Percentiles rank a stretch among this genome's conserved stretches.
phyloP scores from a whole-genome alignment of 2,797 vertebrate genomes.

The Cheirogaleus major region DNA sequence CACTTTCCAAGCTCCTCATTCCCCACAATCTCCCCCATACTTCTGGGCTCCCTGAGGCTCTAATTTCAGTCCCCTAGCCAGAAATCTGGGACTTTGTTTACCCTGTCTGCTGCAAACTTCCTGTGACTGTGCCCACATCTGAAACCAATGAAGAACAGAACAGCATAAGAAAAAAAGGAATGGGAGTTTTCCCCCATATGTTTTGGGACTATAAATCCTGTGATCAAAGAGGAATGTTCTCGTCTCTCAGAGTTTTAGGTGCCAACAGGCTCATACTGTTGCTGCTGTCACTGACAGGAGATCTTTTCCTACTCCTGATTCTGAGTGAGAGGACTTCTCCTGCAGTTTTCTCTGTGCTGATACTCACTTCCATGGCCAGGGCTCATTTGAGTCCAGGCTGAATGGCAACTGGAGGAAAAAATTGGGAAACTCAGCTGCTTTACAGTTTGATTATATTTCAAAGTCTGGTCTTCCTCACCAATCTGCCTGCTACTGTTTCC shows the following conservation, averaged over 20 bases:
- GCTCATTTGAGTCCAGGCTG: background rate
- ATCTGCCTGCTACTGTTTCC: background rate
- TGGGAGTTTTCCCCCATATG: accelerated
- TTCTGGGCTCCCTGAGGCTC: background rate
- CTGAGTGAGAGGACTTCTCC: background rate
- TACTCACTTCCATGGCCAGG: background rate
- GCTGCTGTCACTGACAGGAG: background rate
- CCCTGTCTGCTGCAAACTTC: background rate
- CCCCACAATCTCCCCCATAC: background rate
- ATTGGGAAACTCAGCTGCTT: background rate
- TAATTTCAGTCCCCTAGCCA: background rate
- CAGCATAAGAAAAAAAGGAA: background rate
- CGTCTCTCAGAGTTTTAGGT: background rate
- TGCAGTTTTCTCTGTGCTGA: background rate
- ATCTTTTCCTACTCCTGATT: background rate
- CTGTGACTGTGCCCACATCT: background rate
- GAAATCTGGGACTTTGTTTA: background rate
- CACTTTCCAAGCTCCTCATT: background rate
- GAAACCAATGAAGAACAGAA: background rate
- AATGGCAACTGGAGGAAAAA: background rate
- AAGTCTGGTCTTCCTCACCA: background rate
- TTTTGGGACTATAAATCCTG: background rate
- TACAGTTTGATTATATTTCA: background rate
- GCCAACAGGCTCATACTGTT: background rate
- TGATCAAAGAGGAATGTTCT: background rate